These are phyloP conservation scores for Podilymbus podiceps DNA, from an alignment of 2,113 vertebrate genomes.

Conservation along the genomic window DNA sequence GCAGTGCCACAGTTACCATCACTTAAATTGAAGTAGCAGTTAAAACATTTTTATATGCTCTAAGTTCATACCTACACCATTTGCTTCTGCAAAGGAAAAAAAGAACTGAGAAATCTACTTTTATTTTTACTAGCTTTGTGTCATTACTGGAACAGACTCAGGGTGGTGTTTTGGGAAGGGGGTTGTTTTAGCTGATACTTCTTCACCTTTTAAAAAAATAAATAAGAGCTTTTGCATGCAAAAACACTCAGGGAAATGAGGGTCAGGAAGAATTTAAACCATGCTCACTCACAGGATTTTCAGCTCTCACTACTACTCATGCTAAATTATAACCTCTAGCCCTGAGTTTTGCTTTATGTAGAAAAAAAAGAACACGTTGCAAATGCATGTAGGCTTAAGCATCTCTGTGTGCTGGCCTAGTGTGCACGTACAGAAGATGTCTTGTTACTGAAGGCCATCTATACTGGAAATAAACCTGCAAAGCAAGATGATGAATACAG, in stretches of 20 bases:
- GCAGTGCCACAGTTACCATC: neutral
- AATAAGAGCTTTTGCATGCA: neutral
- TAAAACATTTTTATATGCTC: neutral
- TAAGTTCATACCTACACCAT: neutral
- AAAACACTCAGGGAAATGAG: neutral
- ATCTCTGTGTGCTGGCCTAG: neutral
- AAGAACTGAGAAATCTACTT: neutral
- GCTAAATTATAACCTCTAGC: neutral
- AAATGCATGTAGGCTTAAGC: neutral
- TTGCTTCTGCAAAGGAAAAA: neutral
- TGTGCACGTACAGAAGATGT: rapidly evolving
- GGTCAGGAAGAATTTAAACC: neutral
- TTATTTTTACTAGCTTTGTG: neutral
- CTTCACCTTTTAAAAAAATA: neutral
- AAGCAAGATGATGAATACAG: neutral
- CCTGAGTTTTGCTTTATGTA: neutral
- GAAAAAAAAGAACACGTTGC: neutral
- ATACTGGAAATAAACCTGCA: neutral
- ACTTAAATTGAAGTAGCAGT: neutral
- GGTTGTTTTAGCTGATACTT: neutral
- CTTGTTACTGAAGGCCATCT: neutral
- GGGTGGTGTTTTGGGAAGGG: neutral
- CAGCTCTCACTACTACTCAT: neutral
- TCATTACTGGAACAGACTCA: neutral
- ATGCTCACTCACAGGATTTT: neutral